Percentiles rank a stretch among this genome's conserved stretches.
Evolutionary conservation across 2,113 vertebrate genomes (phyloP).

Genomic region (Suricata suricatta): DNA sequence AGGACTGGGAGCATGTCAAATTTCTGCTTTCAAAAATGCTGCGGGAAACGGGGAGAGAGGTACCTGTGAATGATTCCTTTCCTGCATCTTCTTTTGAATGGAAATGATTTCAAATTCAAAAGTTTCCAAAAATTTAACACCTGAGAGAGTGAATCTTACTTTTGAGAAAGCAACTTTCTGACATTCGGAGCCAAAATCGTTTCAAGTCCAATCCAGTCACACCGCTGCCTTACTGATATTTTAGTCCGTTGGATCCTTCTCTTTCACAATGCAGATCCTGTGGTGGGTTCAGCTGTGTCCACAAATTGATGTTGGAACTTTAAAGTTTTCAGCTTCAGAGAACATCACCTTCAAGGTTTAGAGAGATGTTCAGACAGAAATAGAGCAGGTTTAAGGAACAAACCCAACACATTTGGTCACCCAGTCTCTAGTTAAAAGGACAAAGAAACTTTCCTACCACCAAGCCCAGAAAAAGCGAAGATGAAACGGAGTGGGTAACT

Average conservation of each 20-base stretch:
- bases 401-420: neutral
- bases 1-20: neutral
- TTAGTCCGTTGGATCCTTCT: no score
- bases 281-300: neutral
- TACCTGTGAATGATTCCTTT: rapidly evolving
- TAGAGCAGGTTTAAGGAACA: neutral
- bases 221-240: neutral
- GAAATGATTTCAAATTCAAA: neutral
- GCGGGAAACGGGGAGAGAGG: no score
- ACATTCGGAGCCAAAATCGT: neutral
- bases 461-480: neutral
- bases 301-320: neutral
- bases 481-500: rapidly evolving
- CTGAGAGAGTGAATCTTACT: neutral
- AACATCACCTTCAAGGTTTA: neutral
- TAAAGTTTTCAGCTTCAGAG: neutral
- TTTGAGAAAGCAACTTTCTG: neutral
- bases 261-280: neutral
- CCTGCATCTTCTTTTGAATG: neutral
- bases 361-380: neutral
- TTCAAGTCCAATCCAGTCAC: neutral
- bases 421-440: neutral
- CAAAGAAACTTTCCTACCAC: neutral
- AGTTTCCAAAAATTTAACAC: neutral
- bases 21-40: neutral